These are phyloP conservation scores for Tarsius wallacei DNA, from an alignment of 2,797 vertebrate species.

Conservation along the genomic window DNA sequence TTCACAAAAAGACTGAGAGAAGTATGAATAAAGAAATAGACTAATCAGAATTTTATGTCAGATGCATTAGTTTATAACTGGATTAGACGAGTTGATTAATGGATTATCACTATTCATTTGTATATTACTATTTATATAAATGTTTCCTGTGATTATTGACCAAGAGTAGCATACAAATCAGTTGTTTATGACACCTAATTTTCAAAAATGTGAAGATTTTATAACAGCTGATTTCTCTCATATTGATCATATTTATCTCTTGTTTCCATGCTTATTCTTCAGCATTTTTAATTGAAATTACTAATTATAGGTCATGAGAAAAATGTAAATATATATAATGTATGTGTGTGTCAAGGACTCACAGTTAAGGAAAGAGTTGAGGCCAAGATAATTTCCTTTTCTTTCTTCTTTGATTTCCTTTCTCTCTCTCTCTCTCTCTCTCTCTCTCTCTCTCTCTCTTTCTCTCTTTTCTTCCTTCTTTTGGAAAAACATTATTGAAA, in stretches of 20 bases:
- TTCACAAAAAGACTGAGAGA: neutral
- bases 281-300: neutral
- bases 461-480: neutral
- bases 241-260: neutral
- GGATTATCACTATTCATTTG: neutral
- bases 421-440: too few relatives aligned
- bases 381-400: neutral
- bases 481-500: neutral
- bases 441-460: neutral
- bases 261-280: neutral
- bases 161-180: slow-evolving; percentile 22
- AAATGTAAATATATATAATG: neutral
- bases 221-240: neutral
- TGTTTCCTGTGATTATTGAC: neutral
- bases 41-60: neutral
- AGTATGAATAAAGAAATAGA: neutral
- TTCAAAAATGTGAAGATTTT: neutral
- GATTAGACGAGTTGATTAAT: neutral
- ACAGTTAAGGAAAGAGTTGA: neutral
- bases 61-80: neutral
- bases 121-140: neutral
- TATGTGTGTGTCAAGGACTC: neutral
- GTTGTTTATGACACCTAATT: neutral
- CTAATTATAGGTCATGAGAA: neutral
- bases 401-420: too few relatives aligned